Evolutionary conservation across 1,140 invertebrate genomes (phyloP), one percentile per base, ranked within the genome.

Genomic region (Chionoecetes opilio): DNA sequence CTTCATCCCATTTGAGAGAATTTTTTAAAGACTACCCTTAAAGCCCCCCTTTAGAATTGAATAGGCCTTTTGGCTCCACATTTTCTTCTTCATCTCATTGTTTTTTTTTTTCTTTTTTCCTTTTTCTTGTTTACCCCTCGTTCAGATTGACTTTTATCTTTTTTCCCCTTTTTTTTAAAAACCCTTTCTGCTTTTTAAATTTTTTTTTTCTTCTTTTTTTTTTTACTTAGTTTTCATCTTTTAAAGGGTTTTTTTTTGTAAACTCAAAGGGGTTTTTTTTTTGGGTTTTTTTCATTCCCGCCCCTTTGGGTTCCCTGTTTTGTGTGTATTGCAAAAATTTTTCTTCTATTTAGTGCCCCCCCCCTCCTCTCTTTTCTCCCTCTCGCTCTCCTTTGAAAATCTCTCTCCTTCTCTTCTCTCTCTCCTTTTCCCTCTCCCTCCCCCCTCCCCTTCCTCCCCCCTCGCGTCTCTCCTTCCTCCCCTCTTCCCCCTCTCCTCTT

Each of bases 301-400:
- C 14, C 5, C 14, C 41, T 46, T 6, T 46, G 14, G 5, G 14
- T 46, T 14, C 14, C 5, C 41, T 17, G 11, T 53, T 53, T 11
- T 53, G 21, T 53, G 11, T 53, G 0, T 53, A 53, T 53, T 11
- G 2, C 11, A 14, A 9, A 14, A 53, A 14, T 9, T 53, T 14
- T 53, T 9, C 0, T 2, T 53, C 46, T 3, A 2, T 53, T 11
- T 53, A 2, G 31, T 63, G 37, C 34, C 85, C 14, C 63, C 29
- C 82, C 26, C 94, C 93, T 32, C 37, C 53, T 37, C 34, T 35
- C 82, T 34, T 35, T 46, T 92, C 32, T 82, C 26, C 41, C 32
- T 92, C 75, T 92, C 85, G 89, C 35, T 87, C 41, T 87, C 92
- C 53, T 41, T 87, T 14, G 53, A 21, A 63, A 63, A 8, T 63